phyloP scores from a whole-genome alignment of 2,113 vertebrate genomes.

The Alectura lathami region DNA sequence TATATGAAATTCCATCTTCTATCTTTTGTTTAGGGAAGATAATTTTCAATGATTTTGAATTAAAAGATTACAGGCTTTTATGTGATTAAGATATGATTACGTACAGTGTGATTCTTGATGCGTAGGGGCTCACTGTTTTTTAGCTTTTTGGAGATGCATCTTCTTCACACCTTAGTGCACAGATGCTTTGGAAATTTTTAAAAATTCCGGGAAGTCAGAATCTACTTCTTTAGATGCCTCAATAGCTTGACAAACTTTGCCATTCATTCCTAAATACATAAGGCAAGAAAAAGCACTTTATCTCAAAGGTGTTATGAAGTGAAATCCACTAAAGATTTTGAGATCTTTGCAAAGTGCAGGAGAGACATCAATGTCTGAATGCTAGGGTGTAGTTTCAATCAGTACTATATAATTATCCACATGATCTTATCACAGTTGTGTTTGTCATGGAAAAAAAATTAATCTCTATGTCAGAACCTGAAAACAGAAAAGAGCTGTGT shows the following conservation, averaged over 20 bases:
- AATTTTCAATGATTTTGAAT: neutral
- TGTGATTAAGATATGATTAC: neutral
- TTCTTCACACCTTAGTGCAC: neutral
- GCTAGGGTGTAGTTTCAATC: neutral
- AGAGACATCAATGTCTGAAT: neutral
- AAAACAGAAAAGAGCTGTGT: neutral
- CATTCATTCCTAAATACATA: neutral
- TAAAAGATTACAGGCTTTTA: neutral
- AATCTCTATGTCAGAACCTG: neutral
- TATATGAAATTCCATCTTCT: neutral
- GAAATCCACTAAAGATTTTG: neutral
- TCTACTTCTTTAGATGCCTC: neutral
- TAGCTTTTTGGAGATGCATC: neutral
- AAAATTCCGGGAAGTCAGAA: neutral
- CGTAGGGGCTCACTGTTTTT: neutral
- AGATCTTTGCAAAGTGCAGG: neutral
- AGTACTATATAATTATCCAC: neutral
- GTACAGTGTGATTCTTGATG: neutral
- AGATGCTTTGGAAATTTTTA: neutral
- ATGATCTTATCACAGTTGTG: neutral
- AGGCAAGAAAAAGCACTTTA: neutral
- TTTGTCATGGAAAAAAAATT: neutral
- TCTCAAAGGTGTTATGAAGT: neutral
- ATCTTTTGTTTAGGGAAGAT: neutral
- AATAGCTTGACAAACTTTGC: neutral